Percentiles rank a stretch among this genome's conserved stretches.
Conservation (phyloP, 2,797 vertebrate genomes). For the Myripristis murdjan region DNA sequence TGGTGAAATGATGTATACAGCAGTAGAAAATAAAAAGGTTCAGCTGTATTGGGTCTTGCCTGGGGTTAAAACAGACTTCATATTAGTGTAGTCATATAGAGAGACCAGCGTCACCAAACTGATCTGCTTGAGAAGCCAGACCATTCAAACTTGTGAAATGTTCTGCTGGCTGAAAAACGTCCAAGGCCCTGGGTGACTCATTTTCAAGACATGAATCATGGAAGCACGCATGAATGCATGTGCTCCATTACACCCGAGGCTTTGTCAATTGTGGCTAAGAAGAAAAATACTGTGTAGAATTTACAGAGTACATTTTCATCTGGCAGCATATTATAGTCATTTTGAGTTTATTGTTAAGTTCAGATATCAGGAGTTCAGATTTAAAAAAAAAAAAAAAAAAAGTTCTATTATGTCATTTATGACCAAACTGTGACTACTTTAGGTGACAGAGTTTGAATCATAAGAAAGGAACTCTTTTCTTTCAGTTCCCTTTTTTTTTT, state of each 20-base stretch:
- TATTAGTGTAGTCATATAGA: background rate
- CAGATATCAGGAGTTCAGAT: too few relatives aligned
- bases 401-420: background rate
- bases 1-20: background rate
- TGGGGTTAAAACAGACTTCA: background rate
- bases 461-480: background rate
- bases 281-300: background rate
- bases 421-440: background rate
- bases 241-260: background rate
- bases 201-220: background rate
- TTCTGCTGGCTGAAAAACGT: background rate
- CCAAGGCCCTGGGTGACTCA: background rate
- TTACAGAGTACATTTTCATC: too few relatives aligned
- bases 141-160: background rate
- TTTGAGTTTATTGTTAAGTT: too few relatives aligned
- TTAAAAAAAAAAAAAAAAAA: too few relatives aligned
- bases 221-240: background rate
- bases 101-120: background rate
- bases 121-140: background rate
- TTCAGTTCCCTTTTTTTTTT: slow-evolving; percentile 30
- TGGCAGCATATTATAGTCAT: too few relatives aligned
- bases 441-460: background rate
- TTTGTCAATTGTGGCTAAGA: background rate
- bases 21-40: too few relatives aligned
- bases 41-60: background rate